Conservation (phyloP, 2,113 vertebrate genomes). For the Calyptommatus sinebrachiatus region DNA sequence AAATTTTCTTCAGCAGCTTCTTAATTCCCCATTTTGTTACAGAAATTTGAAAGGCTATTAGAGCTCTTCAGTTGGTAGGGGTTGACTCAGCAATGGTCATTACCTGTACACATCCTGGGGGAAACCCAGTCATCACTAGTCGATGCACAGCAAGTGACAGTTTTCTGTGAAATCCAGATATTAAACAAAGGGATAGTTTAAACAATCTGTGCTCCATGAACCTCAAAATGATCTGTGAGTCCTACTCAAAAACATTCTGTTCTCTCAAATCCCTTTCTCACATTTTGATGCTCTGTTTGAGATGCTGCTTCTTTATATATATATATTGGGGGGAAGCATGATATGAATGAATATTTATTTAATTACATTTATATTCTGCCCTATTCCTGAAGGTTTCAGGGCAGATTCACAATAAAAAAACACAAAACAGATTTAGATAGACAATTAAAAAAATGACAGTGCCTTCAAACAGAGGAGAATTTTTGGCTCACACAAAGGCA, state of each 20-base stretch:
- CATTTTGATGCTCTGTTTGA: background rate
- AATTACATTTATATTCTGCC: no score
- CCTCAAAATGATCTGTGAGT: background rate
- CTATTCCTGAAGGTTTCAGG: no score
- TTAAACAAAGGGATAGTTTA: background rate
- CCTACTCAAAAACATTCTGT: background rate
- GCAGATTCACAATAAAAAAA: no score
- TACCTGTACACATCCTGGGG: background rate
- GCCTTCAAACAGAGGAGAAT: no score
- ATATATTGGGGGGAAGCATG: background rate
- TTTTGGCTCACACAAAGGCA: no score
- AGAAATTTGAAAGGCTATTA: slow-evolving; percentile 7
- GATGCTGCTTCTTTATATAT: background rate
- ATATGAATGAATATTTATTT: no score
- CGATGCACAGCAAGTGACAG: background rate
- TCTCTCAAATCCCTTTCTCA: background rate
- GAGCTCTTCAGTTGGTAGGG: background rate
- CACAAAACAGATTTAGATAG: no score
- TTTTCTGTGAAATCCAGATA: accelerated
- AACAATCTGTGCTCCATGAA: background rate
- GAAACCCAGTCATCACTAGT: background rate
- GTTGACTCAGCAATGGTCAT: background rate
- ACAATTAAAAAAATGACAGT: no score
- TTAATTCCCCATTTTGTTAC: background rate
- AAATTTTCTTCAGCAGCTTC: background rate